Evolutionary conservation across 2,888 invertebrate species (phyloP).

Genomic region (Anticlea derivata): DNA sequence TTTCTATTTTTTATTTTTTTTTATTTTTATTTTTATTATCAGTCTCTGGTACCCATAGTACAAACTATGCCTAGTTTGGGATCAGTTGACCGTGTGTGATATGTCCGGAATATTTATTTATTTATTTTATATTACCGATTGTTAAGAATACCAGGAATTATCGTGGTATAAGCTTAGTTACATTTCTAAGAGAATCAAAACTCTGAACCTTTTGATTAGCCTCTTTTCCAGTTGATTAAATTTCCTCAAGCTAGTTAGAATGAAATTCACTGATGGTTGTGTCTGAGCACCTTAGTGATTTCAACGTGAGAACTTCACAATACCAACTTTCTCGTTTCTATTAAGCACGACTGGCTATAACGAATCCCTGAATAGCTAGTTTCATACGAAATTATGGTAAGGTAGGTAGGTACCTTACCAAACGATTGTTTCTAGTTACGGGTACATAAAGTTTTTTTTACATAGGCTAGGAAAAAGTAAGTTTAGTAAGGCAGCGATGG

Average conservation of each 20-base stretch:
- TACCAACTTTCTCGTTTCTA: conserved; percentile 27
- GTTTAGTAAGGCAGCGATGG: no score
- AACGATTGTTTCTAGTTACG: neutral
- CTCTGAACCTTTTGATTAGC: conserved; percentile 1
- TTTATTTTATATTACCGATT: no score
- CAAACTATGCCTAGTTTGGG: no score
- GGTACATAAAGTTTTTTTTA: neutral
- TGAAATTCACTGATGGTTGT: conserved; percentile 12
- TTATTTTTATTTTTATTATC: no score
- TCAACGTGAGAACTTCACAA: conserved; percentile 21
- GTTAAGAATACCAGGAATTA: no score
- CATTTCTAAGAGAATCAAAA: conserved; percentile 1
- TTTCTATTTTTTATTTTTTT: no score
- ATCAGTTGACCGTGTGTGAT: no score
- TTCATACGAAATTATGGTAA: neutral
- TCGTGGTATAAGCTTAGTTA: neutral
- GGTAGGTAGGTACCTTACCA: neutral
- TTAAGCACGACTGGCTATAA: conserved; percentile 17
- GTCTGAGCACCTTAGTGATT: conserved; percentile 13
- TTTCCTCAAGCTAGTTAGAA: conserved; percentile 7
- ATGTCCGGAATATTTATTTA: no score
- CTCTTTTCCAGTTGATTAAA: conserved; percentile 21
- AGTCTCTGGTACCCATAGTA: no score
- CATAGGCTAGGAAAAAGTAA: no score
- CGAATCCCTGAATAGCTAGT: conserved; percentile 19